phyloP scores from a whole-genome alignment of 2,797 vertebrate species.

The Ptychobarbus kaznakovi region DNA sequence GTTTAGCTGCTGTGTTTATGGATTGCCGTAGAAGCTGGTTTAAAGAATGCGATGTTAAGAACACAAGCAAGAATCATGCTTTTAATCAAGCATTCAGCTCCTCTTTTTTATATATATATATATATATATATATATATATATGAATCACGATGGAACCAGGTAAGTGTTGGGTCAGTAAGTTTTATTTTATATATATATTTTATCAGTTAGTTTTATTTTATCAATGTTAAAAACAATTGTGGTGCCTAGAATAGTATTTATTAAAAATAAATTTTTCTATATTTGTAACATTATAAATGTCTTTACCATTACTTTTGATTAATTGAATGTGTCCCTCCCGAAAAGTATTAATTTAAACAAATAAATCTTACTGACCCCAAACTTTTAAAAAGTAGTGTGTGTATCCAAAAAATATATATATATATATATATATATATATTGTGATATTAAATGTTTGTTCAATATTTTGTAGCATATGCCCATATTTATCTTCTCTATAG shows the following conservation, averaged over 20 bases:
- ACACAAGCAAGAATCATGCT: background rate
- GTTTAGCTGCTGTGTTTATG: background rate
- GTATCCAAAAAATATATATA: background rate
- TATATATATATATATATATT: too few species aligned
- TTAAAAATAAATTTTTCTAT: too few species aligned
- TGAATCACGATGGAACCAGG: too few species aligned
- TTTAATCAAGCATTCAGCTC: background rate
- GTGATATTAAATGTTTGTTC: background rate
- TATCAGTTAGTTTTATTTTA: too few species aligned
- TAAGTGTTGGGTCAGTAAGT: too few species aligned
- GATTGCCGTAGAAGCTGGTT: background rate
- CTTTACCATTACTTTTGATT: background rate
- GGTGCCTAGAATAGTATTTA: too few species aligned
- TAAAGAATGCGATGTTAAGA: background rate
- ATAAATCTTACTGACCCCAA: background rate
- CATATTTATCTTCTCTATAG: background rate
- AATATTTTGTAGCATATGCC: background rate
- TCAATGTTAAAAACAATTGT: too few species aligned
- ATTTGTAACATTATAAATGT: too few species aligned
- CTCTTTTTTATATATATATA: background rate
- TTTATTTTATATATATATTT: too few species aligned
- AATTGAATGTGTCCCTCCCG: background rate
- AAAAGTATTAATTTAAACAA: too few species aligned
- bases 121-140: too few species aligned
- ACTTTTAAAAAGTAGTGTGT: background rate